A percentile compares a stretch with the other conserved stretches of the same genome.
Conservation (phyloP, 2,888 invertebrate species). For the Erebia palarica region DNA sequence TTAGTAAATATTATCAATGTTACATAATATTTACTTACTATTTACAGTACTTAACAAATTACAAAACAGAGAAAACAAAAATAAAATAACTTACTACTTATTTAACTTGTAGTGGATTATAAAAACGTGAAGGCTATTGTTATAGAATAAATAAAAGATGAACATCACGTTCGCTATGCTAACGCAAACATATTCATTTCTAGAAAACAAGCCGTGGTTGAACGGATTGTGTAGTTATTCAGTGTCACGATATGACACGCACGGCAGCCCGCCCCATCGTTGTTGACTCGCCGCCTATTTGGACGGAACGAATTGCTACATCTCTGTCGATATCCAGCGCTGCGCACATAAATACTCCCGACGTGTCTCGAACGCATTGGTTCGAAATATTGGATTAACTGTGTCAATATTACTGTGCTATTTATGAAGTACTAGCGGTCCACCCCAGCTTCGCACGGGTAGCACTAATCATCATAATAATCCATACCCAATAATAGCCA, state of each 20-base stretch:
- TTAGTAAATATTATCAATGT: too few relatives aligned
- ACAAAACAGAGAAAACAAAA: too few relatives aligned
- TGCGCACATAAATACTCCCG: not conserved
- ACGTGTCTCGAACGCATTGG: not conserved
- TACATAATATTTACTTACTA: too few relatives aligned
- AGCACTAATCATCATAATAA: too few relatives aligned
- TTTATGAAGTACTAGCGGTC: too few relatives aligned
- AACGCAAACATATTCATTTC: not conserved
- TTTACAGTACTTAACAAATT: too few relatives aligned
- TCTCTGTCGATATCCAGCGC: slow-evolving; percentile 13
- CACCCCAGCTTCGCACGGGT: too few relatives aligned
- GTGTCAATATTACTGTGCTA: too few relatives aligned
- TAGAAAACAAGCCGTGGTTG: slow-evolving; percentile 4
- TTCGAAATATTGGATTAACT: not conserved
- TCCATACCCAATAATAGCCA: too few relatives aligned
- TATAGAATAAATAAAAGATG: not conserved
- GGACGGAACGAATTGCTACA: slow-evolving; percentile 19
- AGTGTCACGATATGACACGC: slow-evolving; percentile 27
- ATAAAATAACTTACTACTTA: too few relatives aligned
- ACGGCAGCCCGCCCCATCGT: slow-evolving; percentile 32
- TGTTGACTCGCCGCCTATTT: slow-evolving; percentile 34
- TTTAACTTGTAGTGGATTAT: too few relatives aligned
- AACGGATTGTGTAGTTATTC: slow-evolving; percentile 11
- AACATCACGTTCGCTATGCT: not conserved
- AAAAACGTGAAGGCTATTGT: not conserved